Evolutionary conservation across 2,888 invertebrate genomes (phyloP), one percentile per base, ranked within the genome.

Genomic region (Glaucopsyche alexis): DNA sequence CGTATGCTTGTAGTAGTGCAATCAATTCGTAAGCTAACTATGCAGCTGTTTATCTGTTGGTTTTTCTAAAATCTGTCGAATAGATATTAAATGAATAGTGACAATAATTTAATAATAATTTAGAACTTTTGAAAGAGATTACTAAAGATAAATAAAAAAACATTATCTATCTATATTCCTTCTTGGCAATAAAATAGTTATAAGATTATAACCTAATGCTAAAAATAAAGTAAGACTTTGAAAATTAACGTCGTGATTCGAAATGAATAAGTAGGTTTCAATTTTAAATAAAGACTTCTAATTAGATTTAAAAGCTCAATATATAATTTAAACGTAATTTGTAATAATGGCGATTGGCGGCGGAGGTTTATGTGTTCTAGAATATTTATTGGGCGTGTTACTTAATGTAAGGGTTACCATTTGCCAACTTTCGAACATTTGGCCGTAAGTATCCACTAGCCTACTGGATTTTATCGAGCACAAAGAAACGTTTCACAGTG

Each of bases 301-400:
- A 29, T 60, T 60, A 60, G 60, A 60, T 60, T 60, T 60, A 60
- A 29, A 7, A 13, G 60, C 60, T 29, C 16, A 2, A 60, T 60
- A 38, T 60, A 60, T 13, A 29, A 60, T 60, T 60, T 11, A 60
- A 60, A 60, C 29, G 60, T 14, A 29, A 60, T 60, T 60, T 60
- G 60, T 38, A 60, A 29, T 60, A 60, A 29, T 60, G 60, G 60
- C 29, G 29, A 29, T 16, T 6, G 60, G 4, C 11, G 29, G 8
- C 29, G 11, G 29, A 60, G 11, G 60, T 60, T 29, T 60, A 60
- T 60, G 29, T 60, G 60, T 13, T 29, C 29, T 60, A 38, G 60
- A 60, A 60, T 60, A 60, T 60, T 60, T 60, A 60, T 29, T 29
- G 29, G 29, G 29, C 9, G 14, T 60, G 9, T 8, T 19, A 60